These are phyloP conservation scores for Leptinotarsa undecemlineata DNA, from an alignment of 1,140 invertebrate species.

Conservation along the genomic window DNA sequence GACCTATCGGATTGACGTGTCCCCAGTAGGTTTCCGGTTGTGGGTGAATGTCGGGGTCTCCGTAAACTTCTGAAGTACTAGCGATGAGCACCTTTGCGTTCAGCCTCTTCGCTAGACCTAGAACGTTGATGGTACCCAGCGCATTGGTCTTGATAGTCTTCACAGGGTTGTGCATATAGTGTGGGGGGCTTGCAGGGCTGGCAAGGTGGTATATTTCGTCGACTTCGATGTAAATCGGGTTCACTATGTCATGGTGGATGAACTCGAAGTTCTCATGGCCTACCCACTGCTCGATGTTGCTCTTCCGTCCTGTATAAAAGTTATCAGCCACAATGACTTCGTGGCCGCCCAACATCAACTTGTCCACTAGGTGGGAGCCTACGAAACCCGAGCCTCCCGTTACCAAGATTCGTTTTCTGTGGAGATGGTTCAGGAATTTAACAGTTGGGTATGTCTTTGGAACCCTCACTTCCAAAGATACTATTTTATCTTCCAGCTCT, in stretches of 20 bases:
- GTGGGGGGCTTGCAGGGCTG: conserved; percentile 96
- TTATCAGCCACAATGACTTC: conserved; percentile 98
- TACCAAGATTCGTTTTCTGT: conserved; percentile 88
- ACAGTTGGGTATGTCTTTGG: conserved; percentile 87
- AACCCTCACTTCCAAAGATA: conserved; percentile 69
- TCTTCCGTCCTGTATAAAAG: conserved; percentile 96
- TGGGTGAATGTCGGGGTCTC: conserved; percentile 95
- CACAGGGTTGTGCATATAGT: conserved; percentile 99
- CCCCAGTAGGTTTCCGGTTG: conserved; percentile 98
- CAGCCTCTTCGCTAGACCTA: conserved; percentile 86
- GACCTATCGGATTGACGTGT: conserved; percentile 97
- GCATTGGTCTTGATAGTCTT: conserved; percentile 99
- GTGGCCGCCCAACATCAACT: conserved; percentile 94
- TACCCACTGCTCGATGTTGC: conserved; percentile 98
- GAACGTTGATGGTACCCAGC: conserved; percentile 97
- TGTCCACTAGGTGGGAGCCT: conserved; percentile 95
- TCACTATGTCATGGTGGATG: conserved; percentile 98
- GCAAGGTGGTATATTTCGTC: conserved; percentile 99
- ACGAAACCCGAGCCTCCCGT: conserved; percentile 99
- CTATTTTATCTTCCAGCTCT: conserved; percentile 72
- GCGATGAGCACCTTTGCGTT: conserved; percentile 94
- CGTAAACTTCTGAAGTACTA: conserved; percentile 98
- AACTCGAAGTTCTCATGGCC: conserved; percentile 99
- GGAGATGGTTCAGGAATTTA: conserved; percentile 86
- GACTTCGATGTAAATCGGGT: conserved; percentile 96